Evolutionary conservation across 2,888 invertebrate species (phyloP), one percentile per base, ranked within the genome.

Genomic region (Euzophera pinguis): DNA sequence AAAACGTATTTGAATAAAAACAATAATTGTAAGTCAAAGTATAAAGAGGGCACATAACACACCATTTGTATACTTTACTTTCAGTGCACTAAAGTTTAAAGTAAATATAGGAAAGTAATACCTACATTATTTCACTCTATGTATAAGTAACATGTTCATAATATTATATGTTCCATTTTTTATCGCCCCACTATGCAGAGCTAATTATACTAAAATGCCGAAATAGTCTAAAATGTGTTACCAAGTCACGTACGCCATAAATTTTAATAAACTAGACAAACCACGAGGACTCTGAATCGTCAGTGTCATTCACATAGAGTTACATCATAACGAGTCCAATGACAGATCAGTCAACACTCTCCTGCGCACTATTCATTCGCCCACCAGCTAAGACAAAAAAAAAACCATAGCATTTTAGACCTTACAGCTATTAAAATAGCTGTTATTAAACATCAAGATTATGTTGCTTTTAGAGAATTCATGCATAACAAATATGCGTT

Each of bases 321-420:
- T 84, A 82, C 84, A 81, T 87, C 86, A 87, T 78, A 85, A 84
- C 84, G 81, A 80, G 84, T 81, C 75, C 71, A 77, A 65, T 70
- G 75, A 67, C 69, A 66, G 78, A 82, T 81, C 83, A 82, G 84
- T 84, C 83, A 81, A 85, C 78, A 78, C 77, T 80, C 79, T 78
- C 78, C 62, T 64, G 71, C 70, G 71, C 75, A 67, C 69, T 71
- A 81, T 84, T 83, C 77, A 74, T 74, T 72, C 86, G 81, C 85
- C 88, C 84, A 87, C 87, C 69, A 51, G n/a, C 9, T 17, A 12
- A n/a, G 10, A 22, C 8, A 48, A 29, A 47, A 14, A 27, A 14
- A 6, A 9, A 16, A 39, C 32, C 16, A n/a, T 16, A n/a, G 29
- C 6, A 50, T 32, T 32, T n/a, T 39, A 5, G n/a, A 50, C 49